Evolutionary conservation across 2,888 invertebrate genomes (phyloP).

Genomic region (Lycocerus yunnanus): DNA sequence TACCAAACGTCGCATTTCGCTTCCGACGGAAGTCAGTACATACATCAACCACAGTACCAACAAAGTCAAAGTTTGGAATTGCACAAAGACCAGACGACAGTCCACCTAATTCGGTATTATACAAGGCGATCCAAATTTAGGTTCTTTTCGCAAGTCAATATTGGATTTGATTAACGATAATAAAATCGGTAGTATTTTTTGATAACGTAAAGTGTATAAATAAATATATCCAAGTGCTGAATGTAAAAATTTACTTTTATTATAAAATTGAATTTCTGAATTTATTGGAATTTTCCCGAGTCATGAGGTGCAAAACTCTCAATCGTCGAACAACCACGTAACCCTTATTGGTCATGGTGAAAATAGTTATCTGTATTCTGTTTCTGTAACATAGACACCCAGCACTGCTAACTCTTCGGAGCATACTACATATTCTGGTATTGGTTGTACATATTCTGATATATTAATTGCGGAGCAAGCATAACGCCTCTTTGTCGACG

Average conservation of each 20-base stretch:
- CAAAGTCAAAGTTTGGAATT: slow-evolving; percentile 32
- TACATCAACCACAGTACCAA: slow-evolving; percentile 46
- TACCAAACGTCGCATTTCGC: too few species aligned
- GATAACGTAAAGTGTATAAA: too few species aligned
- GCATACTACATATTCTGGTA: slow-evolving; percentile 12
- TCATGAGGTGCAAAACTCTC: slow-evolving; percentile 60
- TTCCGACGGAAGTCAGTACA: slow-evolving; percentile 42
- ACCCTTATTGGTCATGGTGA: too few species aligned
- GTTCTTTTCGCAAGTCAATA: too few species aligned
- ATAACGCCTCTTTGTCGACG: too few species aligned
- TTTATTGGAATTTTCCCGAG: slow-evolving; percentile 46
- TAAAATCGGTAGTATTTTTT: too few species aligned
- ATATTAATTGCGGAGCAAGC: slow-evolving; percentile 68
- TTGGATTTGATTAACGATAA: too few species aligned
- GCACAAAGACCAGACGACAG: too few species aligned
- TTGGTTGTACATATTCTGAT: slow-evolving; percentile 66
- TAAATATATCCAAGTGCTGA: too few species aligned
- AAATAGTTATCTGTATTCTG: slow-evolving; percentile 59
- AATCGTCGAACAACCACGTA: slow-evolving; percentile 62
- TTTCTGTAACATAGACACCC: slow-evolving; percentile 36
- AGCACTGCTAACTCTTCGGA: slow-evolving; percentile 22
- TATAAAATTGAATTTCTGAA: slow-evolving; percentile 47
- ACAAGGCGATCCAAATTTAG: slow-evolving; percentile 70
- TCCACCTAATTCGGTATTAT: slow-evolving; percentile 63
- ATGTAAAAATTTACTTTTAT: too few species aligned